A percentile compares a stretch with the other conserved stretches of the same genome.
Evolutionary conservation across 2,113 vertebrate genomes (phyloP).

Genomic region (Propithecus coquereli): DNA sequence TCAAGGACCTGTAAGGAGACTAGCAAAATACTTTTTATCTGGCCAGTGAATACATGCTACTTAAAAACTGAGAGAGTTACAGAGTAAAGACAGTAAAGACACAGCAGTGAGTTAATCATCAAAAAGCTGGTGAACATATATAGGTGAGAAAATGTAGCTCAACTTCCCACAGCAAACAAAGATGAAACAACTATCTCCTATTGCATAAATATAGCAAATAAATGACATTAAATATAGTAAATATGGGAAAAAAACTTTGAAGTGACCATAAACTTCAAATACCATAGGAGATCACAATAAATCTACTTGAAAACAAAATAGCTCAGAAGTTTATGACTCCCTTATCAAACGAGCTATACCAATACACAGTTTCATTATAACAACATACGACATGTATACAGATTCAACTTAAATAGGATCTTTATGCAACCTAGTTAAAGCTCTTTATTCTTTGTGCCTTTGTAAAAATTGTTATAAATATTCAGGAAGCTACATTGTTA

Average conservation of each 20-base stretch:
- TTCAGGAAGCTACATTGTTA: not conserved
- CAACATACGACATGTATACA: not conserved
- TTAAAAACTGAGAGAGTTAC: not conserved
- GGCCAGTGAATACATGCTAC: not conserved
- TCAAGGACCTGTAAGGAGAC: not conserved
- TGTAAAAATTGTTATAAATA: not conserved
- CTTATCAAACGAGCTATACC: not conserved
- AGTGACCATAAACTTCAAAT: not conserved
- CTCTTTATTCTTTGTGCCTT: not conserved
- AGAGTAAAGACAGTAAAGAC: not conserved
- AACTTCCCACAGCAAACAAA: not conserved
- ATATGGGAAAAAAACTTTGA: not conserved
- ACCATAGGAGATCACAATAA: not conserved
- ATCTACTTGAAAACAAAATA: not conserved
- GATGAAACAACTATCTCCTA: not conserved
- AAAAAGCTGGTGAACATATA: not conserved
- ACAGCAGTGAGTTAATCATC: not conserved
- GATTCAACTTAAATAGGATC: not conserved
- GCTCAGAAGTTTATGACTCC: not conserved
- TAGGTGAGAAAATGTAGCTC: not conserved
- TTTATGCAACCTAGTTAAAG: not conserved
- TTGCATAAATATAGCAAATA: not conserved
- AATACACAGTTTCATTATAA: not conserved
- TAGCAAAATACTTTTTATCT: not conserved
- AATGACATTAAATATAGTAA: not conserved